Percentiles rank a stretch among this genome's conserved stretches.
phyloP scores from a whole-genome alignment of 1,140 invertebrate species.

The Drosophila persimilis region DNA sequence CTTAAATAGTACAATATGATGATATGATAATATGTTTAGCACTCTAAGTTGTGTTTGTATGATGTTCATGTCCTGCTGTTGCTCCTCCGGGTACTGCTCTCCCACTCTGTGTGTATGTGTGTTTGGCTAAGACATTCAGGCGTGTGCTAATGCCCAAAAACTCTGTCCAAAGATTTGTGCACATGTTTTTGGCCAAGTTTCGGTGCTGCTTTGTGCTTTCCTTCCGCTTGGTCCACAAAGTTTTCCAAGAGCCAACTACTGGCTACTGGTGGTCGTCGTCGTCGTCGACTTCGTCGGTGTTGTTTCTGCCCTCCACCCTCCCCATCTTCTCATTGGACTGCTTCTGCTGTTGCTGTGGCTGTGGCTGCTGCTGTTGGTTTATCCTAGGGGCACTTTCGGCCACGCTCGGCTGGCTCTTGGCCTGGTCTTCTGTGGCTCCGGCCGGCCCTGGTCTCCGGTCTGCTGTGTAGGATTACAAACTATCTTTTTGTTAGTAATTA shows the following conservation, averaged over 20 bases:
- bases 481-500: conserved; percentile 82
- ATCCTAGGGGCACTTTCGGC: conserved; percentile 71
- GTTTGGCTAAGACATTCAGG: conserved; percentile 65
- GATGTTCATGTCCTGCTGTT: too few relatives aligned
- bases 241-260: conserved; percentile 25
- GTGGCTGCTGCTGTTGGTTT: conserved; percentile 23
- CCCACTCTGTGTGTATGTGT: conserved; percentile 14
- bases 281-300: conserved; percentile 22
- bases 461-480: conserved; percentile 74
- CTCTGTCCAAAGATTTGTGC: conserved; percentile 66
- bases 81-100: too few relatives aligned
- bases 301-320: conserved; percentile 1
- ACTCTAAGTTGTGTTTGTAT: too few relatives aligned
- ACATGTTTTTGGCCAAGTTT: conserved; percentile 77
- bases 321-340: too few relatives aligned
- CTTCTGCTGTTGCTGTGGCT: conserved; percentile 1
- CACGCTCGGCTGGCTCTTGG: conserved; percentile 63
- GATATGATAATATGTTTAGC: too few relatives aligned
- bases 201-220: conserved; percentile 17
- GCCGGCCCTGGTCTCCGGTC: not conserved
- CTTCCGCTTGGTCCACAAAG: conserved; percentile 28
- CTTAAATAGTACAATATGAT: too few relatives aligned
- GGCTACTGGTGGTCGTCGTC: conserved; percentile 60
- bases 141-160: conserved; percentile 76
- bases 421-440: conserved; percentile 7